Percentiles rank a stretch among this genome's conserved stretches.
These are phyloP conservation scores for Eurytoma californica DNA, from an alignment of 2,888 invertebrate species.

Conservation along the genomic window DNA sequence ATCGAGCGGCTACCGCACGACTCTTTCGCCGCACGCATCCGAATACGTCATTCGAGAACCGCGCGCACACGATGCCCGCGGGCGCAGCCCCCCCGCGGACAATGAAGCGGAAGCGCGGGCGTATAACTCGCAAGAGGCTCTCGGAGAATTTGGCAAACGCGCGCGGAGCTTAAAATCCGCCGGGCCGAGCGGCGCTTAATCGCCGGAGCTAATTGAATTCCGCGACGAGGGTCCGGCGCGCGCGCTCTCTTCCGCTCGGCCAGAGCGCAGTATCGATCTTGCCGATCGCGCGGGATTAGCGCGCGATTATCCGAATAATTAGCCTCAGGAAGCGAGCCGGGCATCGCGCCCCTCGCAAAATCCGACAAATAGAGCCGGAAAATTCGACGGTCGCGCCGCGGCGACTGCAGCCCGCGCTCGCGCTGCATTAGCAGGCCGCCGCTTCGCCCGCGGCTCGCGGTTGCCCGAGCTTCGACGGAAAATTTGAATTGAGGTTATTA, in stretches of 20 bases:
- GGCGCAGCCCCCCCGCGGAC: neutral
- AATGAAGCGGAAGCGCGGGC: neutral
- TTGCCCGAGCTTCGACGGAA: no score
- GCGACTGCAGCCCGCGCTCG: no score
- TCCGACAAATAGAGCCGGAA: slow-evolving; percentile 64
- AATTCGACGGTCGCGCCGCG: slow-evolving; percentile 7
- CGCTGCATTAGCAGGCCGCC: no score
- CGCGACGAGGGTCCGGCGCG: neutral
- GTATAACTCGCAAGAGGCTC: slow-evolving; percentile 17
- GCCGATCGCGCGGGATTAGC: slow-evolving; percentile 64
- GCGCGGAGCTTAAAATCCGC: slow-evolving; percentile 17
- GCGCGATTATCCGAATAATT: slow-evolving; percentile 73
- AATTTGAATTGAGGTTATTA: no score
- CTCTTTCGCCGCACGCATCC: neutral
- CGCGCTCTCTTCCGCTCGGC: neutral
- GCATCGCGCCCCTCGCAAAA: slow-evolving; percentile 56
- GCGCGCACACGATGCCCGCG: neutral
- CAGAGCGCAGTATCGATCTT: slow-evolving; percentile 25
- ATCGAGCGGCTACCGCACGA: no score
- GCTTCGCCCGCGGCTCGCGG: no score
- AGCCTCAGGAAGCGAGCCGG: slow-evolving; percentile 60
- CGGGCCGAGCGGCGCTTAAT: neutral
- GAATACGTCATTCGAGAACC: neutral
- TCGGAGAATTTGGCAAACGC: slow-evolving; percentile 31
- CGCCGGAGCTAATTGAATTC: slow-evolving; percentile 48